These are phyloP conservation scores for Pomatostomus ruficeps DNA, from an alignment of 2,113 vertebrate genomes.

Conservation along the genomic window DNA sequence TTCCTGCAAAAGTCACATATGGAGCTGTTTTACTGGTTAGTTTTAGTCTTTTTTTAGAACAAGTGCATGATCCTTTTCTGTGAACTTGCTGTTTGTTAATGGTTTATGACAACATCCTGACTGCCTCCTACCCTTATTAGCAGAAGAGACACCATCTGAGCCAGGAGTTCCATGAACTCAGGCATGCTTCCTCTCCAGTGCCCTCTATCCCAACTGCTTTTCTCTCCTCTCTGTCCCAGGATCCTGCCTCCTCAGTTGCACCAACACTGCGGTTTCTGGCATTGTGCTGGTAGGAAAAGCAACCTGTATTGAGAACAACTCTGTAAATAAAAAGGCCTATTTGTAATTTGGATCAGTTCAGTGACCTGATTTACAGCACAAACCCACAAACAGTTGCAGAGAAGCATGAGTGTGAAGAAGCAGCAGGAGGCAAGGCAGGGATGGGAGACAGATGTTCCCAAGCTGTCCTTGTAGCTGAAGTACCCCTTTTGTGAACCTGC, in stretches of 20 bases:
- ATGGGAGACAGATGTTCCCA: neutral
- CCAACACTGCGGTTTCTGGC: neutral
- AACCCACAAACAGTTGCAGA: neutral
- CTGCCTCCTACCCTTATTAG: neutral
- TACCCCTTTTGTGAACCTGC: neutral
- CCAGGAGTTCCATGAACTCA: neutral
- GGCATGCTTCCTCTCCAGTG: fast-evolving
- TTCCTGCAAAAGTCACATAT: neutral
- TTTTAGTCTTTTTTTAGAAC: neutral
- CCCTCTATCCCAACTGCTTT: neutral
- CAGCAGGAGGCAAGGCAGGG: neutral
- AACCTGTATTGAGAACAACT: neutral
- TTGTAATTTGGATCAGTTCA: neutral
- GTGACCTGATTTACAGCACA: neutral
- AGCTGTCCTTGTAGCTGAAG: neutral
- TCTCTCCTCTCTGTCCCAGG: neutral
- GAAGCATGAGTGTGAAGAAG: neutral
- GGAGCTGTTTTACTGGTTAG: neutral
- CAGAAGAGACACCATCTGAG: neutral
- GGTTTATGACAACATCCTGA: neutral
- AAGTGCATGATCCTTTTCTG: neutral
- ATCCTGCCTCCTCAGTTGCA: neutral
- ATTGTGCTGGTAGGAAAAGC: neutral
- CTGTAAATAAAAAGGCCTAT: neutral
- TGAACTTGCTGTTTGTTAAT: neutral